Evolutionary conservation across 2,888 invertebrate species (phyloP).

Genomic region (Mesochorus sp.): DNA sequence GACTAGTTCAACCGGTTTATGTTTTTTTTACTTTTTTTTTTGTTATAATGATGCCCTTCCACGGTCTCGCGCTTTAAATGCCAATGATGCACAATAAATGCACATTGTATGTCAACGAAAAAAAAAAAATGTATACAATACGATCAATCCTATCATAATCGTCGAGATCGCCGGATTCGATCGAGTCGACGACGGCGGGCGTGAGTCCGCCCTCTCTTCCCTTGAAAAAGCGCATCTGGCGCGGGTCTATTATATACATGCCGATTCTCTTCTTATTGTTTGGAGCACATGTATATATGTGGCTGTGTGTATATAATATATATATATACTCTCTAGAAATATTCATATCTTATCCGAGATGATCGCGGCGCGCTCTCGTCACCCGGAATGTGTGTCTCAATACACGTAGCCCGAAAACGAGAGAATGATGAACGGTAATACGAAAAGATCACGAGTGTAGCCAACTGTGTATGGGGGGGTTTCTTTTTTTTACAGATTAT

Average conservation of each 20-base stretch:
- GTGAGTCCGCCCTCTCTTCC: slow-evolving; percentile 41
- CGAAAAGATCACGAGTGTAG: background rate
- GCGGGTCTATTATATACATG: slow-evolving; percentile 55
- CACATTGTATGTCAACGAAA: too few relatives aligned
- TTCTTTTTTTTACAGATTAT: too few relatives aligned
- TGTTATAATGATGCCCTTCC: too few relatives aligned
- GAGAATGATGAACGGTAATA: background rate
- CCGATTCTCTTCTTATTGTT: slow-evolving; percentile 16
- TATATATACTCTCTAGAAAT: slow-evolving; percentile 42
- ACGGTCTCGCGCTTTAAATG: too few relatives aligned
- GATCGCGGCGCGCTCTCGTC: slow-evolving; percentile 57
- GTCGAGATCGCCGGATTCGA: background rate
- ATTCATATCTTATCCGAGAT: slow-evolving; percentile 67
- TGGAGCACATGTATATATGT: too few relatives aligned
- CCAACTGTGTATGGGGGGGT: background rate
- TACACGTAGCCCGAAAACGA: slow-evolving; percentile 6
- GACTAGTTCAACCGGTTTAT: too few relatives aligned
- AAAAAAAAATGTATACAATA: too few relatives aligned
- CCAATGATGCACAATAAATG: too few relatives aligned
- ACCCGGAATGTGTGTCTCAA: slow-evolving; percentile 53
- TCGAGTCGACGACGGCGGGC: background rate
- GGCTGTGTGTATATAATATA: slow-evolving; percentile 69
- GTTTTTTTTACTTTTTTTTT: too few relatives aligned
- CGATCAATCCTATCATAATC: too few relatives aligned
- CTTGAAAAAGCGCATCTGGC: slow-evolving; percentile 31